phyloP scores from a whole-genome alignment of 2,888 invertebrate genomes.

The Antitype chi region DNA sequence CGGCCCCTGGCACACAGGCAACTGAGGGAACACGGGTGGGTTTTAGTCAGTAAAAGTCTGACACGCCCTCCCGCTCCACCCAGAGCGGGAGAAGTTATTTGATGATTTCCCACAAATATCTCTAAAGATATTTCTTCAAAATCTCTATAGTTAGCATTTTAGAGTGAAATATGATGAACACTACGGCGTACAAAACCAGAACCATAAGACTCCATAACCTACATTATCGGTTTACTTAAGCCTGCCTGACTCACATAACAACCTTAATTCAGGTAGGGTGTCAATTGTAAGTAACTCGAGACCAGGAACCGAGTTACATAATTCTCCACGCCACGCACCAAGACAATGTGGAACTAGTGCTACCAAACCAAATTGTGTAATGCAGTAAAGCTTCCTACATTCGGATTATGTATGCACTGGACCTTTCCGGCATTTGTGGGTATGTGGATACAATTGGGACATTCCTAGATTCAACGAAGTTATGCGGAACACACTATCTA shows the following conservation, averaged over 20 bases:
- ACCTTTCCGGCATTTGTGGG: slow-evolving; percentile 50
- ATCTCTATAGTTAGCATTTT: background rate
- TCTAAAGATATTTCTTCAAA: too few relatives aligned
- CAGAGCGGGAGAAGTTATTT: too few relatives aligned
- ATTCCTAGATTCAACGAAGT: background rate
- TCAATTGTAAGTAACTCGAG: slow-evolving; percentile 57
- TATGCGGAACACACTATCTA: too few relatives aligned
- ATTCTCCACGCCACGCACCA: slow-evolving; percentile 41
- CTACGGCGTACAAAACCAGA: background rate
- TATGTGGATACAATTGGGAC: slow-evolving; percentile 27
- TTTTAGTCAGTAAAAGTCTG: too few relatives aligned
- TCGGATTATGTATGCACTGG: slow-evolving; percentile 52
- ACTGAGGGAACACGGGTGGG: too few relatives aligned
- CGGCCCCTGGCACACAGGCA: too few relatives aligned
- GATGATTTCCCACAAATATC: too few relatives aligned
- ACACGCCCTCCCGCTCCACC: too few relatives aligned
- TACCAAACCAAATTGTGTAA: slow-evolving; percentile 57
- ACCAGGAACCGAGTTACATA: slow-evolving; percentile 58
- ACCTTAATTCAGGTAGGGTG: slow-evolving; percentile 57
- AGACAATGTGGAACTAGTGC: slow-evolving; percentile 64
- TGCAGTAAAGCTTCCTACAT: slow-evolving; percentile 44
- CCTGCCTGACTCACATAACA: slow-evolving; percentile 40
- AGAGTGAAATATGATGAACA: background rate
- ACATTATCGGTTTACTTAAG: slow-evolving; percentile 53
- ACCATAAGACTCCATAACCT: slow-evolving; percentile 23